These are phyloP conservation scores for Psittacus erithacus DNA, from an alignment of 2,113 vertebrate genomes.

Conservation along the genomic window DNA sequence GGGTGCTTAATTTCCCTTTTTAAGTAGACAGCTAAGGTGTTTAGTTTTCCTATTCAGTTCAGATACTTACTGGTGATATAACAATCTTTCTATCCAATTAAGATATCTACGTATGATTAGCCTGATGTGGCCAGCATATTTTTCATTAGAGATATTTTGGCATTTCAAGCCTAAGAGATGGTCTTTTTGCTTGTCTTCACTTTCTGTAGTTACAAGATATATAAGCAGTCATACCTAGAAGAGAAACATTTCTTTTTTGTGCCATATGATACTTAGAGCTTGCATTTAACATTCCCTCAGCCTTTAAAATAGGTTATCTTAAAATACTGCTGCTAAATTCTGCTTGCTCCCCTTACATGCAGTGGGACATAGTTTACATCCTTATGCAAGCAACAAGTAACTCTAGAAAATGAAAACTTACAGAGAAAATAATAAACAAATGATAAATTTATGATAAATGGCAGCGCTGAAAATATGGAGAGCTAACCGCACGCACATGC, in stretches of 20 bases:
- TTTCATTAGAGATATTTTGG: neutral
- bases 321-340: conserved; percentile 39
- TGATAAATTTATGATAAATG: neutral
- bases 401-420: neutral
- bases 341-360: neutral
- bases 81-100: neutral
- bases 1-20: neutral
- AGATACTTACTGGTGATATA: neutral
- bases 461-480: neutral
- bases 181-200: neutral
- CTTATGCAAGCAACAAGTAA: neutral
- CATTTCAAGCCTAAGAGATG: neutral
- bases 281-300: neutral
- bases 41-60: neutral
- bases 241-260: neutral
- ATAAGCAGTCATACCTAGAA: neutral
- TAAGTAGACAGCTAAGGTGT: neutral
- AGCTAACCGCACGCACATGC: neutral
- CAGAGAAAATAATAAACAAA: neutral
- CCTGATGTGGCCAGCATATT: neutral
- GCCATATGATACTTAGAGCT: neutral
- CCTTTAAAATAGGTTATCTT: conserved; percentile 37
- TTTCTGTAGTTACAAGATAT: neutral
- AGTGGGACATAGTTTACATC: neutral
- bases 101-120: neutral